phyloP scores from a whole-genome alignment of 2,797 vertebrate genomes.

The Kryptopterus vitreolus region DNA sequence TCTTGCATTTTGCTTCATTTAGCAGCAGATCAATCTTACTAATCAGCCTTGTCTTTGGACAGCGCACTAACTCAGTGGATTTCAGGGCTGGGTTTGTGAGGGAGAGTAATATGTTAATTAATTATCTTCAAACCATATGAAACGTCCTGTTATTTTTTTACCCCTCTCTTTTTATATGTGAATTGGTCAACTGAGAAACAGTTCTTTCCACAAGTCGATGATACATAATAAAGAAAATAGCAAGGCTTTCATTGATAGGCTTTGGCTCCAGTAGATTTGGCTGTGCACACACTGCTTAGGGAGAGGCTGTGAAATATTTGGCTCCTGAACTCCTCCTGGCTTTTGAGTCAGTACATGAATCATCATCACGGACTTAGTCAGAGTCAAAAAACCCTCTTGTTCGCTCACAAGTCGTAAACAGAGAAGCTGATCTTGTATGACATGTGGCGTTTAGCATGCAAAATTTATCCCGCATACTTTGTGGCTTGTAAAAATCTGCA shows the following conservation, averaged over 20 bases:
- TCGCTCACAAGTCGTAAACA: conserved; percentile 60
- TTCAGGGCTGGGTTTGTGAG: neutral
- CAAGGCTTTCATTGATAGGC: conserved; percentile 67
- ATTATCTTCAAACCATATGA: conserved; percentile 52
- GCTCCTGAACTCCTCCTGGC: conserved; percentile 63
- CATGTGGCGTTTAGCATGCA: conserved; percentile 41
- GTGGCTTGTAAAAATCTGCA: conserved; percentile 21
- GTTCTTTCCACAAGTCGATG: conserved; percentile 57
- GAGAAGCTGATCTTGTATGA: conserved; percentile 42
- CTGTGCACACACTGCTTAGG: conserved; percentile 66
- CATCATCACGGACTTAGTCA: conserved; percentile 65
- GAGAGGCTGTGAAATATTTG: conserved; percentile 65
- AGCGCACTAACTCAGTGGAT: neutral
- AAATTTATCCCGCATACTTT: conserved; percentile 34
- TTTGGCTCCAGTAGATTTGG: conserved; percentile 63
- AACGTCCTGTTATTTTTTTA: conserved; percentile 67
- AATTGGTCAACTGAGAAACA: conserved; percentile 67
- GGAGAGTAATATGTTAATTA: conserved; percentile 5
- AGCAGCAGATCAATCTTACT: conserved; percentile 71
- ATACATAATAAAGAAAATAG: conserved; percentile 67
- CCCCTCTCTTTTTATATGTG: conserved; percentile 61
- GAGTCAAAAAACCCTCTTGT: conserved; percentile 62
- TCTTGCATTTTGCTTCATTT: conserved; percentile 64
- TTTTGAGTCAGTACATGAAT: conserved; percentile 69
- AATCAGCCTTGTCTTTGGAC: conserved; percentile 63